Conservation (phyloP, 2,113 vertebrate species). For the Zingel zingel region DNA sequence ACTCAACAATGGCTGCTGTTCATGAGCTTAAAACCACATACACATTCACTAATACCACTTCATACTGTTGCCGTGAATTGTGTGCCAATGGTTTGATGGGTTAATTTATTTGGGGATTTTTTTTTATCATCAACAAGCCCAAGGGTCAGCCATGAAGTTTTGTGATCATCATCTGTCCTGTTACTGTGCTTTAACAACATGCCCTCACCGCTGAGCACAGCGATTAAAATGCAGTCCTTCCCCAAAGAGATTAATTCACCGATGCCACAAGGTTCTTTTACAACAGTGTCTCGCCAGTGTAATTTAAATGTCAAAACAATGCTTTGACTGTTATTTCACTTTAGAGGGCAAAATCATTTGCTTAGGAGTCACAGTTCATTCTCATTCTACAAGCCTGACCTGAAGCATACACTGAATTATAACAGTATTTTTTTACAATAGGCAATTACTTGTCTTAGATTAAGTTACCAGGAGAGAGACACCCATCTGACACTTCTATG, state of each 20-base stretch:
- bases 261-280: conserved; percentile 41
- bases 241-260: conserved; percentile 61
- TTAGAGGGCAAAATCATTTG: conserved; percentile 51
- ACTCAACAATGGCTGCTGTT: conserved; percentile 36
- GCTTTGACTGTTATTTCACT: conserved; percentile 29
- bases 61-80: conserved; percentile 3
- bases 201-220: conserved; percentile 33
- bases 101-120: conserved; percentile 33
- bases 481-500: neutral
- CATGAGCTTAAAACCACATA: conserved; percentile 37
- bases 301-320: conserved; percentile 66
- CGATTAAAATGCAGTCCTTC: conserved; percentile 34
- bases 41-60: conserved; percentile 11
- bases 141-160: conserved; percentile 36
- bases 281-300: conserved; percentile 31
- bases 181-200: conserved; percentile 45
- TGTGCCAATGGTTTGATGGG: conserved; percentile 14
- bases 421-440: conserved; percentile 6
- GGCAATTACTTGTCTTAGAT: neutral
- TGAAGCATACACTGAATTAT: conserved; percentile 14
- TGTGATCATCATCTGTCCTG: conserved; percentile 52
- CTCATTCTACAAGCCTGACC: conserved; percentile 9
- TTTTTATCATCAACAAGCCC: conserved; percentile 47
- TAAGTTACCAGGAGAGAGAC: neutral
- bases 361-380: conserved; percentile 38